Percentiles rank a stretch among this genome's conserved stretches.
These are phyloP conservation scores for Vanessa atalanta DNA, from an alignment of 1,140 invertebrate species.

Conservation along the genomic window DNA sequence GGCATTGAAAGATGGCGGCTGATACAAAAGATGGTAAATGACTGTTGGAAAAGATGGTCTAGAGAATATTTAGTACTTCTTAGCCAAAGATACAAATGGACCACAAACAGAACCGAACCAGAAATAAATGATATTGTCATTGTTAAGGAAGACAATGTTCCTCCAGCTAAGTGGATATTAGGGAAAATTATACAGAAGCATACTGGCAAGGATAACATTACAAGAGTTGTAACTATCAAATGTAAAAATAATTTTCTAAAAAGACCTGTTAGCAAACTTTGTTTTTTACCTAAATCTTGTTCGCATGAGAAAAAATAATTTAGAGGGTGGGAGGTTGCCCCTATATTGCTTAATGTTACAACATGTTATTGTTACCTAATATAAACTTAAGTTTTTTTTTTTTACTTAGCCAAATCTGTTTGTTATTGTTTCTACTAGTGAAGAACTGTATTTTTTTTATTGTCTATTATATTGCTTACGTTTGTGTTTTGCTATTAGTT, in stretches of 20 bases:
- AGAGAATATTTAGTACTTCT: slow-evolving; percentile 26
- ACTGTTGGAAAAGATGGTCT: slow-evolving; percentile 37
- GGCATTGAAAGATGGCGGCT: slow-evolving; percentile 29
- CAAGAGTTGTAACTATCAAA: slow-evolving; percentile 32
- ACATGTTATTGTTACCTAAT: background rate
- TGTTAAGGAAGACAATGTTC: slow-evolving; percentile 33
- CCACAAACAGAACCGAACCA: slow-evolving; percentile 16
- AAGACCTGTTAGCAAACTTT: background rate
- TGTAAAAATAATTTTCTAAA: slow-evolving; percentile 6
- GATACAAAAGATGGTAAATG: slow-evolving; percentile 26
- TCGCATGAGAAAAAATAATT: background rate
- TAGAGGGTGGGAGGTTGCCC: background rate
- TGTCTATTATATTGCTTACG: background rate
- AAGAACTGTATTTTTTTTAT: background rate
- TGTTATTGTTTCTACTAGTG: too few species aligned
- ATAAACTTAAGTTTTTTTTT: too few species aligned
- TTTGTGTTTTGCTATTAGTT: background rate
- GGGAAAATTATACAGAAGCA: slow-evolving; percentile 32
- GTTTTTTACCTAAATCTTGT: background rate
- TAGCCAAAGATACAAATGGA: slow-evolving; percentile 33
- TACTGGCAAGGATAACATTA: slow-evolving; percentile 32
- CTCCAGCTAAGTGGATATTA: slow-evolving; percentile 33
- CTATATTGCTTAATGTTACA: background rate
- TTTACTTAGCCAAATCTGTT: too few species aligned
- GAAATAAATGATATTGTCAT: slow-evolving; percentile 35